Evolutionary conservation across 2,113 vertebrate species (phyloP).

Genomic region (Mesoclemmys tuberculata): DNA sequence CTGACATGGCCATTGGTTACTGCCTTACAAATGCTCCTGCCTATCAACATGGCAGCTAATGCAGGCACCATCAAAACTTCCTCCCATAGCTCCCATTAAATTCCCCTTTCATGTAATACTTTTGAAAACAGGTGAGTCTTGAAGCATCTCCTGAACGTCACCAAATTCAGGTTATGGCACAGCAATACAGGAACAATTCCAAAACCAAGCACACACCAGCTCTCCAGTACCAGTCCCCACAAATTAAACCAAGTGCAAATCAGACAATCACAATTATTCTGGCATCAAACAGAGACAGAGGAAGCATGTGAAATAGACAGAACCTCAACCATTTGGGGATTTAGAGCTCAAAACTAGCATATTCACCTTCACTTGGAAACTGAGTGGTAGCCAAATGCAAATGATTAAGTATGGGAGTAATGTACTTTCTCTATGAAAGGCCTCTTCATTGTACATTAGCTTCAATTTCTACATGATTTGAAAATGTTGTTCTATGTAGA

Average conservation of each 20-base stretch:
- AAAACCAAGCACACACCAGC: background rate
- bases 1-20: background rate
- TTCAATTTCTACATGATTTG: background rate
- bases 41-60: background rate
- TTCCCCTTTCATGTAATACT: background rate
- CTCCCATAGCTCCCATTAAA: no score
- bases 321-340: background rate
- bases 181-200: background rate
- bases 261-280: background rate
- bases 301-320: background rate
- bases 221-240: background rate
- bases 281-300: background rate
- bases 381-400: background rate
- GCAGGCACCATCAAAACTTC: background rate
- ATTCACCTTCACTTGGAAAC: background rate
- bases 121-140: background rate
- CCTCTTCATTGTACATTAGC: background rate
- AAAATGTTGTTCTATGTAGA: background rate
- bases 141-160: background rate
- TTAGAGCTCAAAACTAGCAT: background rate
- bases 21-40: background rate
- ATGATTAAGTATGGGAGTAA: background rate
- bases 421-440: background rate
- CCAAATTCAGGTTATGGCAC: background rate
- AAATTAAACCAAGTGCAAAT: background rate